Evolutionary conservation across 2,797 vertebrate genomes (phyloP).

Genomic region (Chlorospingus flavigularis): DNA sequence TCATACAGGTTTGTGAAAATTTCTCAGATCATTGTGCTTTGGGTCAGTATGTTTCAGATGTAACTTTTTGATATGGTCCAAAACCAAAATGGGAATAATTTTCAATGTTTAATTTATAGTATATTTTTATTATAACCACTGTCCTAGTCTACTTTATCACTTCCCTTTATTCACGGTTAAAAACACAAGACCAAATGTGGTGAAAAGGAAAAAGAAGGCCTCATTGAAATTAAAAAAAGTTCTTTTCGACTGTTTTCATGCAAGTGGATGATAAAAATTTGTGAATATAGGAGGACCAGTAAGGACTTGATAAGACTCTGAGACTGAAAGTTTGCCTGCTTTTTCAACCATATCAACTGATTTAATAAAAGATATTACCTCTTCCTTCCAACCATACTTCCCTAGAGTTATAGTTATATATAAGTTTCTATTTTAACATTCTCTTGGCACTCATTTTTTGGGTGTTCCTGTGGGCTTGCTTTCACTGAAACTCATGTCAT

Average conservation of each 20-base stretch:
- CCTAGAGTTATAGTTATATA: not conserved
- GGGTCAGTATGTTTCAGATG: not conserved
- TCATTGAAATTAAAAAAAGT: not conserved
- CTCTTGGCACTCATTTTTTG: not conserved
- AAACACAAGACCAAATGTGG: not conserved
- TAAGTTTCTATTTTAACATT: slow-evolving; percentile 17
- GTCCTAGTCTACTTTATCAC: not conserved
- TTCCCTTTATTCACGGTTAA: not conserved
- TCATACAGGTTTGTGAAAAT: not conserved
- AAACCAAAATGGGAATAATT: not conserved
- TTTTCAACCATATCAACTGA: slow-evolving; percentile 4
- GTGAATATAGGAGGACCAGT: not conserved
- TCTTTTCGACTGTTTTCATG: not conserved
- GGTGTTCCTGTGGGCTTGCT: not conserved
- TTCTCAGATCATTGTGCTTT: not conserved
- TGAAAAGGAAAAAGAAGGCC: not conserved
- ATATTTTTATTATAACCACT: not conserved
- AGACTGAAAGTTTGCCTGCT: not conserved
- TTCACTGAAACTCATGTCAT: not conserved
- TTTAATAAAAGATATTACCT: slow-evolving; percentile 36
- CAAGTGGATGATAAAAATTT: not conserved
- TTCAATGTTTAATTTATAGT: not conserved
- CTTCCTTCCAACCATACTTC: not conserved
- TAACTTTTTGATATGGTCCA: not conserved
- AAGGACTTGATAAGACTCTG: not conserved